Base-by-base conservation (phyloP, 2,113 vertebrate genomes). In the Triplophysa rosa region DNA sequence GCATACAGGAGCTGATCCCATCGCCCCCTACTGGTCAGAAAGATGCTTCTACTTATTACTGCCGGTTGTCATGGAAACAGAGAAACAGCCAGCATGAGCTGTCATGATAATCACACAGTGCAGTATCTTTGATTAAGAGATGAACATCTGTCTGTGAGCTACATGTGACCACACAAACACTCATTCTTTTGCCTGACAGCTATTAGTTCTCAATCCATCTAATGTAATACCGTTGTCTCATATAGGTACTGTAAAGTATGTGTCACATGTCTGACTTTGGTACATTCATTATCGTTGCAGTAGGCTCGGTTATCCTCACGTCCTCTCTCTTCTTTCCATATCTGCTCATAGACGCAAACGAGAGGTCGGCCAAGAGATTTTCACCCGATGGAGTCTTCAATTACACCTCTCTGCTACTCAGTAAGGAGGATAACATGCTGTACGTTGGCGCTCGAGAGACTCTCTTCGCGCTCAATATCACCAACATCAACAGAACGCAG, bases 401-500 rank as follows among this genome's bases (percentile, higher is more conserved):
- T 92, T 96, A 91, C 82, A 98, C 96, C 0, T 90, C 95, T 1
- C 81, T 99, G 12, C 93, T 97, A 68, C 93, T 98, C 86, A 96
- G 95, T 80, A 84, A 83, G 0, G 94, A 96, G 0, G 94, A 96
- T 2, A 21, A 78, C 83, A 92, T 84, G 1, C 86, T 99, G 54
- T 99, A 95, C 0, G 87, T 96, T 11, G 97, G 97, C 0, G 95
- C 95, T 0, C 90, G 94, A 0, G 97, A 98, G 85, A 86, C 87
- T 76, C 93, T 99, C 16, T 89, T 98, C 0, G 93, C 95, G 0
- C 89, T 99, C 78, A 93, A 93, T 87, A 90, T 94, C 81, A 88
- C 85, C 19, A 91, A 93, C 84, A 91, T 94, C 88, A 89, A 89
- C 65, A 81, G 83, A 54, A 77, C 47, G 11, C 88, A 84, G 0